Evolutionary conservation across 2,113 vertebrate species (phyloP).

Genomic region (Morphnarchus princeps): DNA sequence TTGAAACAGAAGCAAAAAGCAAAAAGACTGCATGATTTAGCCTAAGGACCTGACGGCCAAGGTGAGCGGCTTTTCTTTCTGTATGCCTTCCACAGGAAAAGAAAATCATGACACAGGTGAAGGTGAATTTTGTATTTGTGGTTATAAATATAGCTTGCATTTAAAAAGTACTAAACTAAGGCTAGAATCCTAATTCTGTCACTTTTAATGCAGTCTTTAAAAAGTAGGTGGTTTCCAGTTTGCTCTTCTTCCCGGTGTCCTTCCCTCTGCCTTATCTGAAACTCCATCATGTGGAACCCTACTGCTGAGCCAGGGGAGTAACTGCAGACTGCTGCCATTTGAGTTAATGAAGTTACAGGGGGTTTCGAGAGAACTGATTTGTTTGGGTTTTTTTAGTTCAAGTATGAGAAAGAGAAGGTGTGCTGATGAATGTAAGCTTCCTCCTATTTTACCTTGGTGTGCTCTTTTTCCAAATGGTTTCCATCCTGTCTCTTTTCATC

Average conservation of each 20-base stretch:
- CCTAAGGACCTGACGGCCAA: background rate
- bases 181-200: background rate
- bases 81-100: background rate
- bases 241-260: accelerated
- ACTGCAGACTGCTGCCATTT: background rate
- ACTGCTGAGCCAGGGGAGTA: background rate
- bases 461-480: background rate
- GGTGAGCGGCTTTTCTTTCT: background rate
- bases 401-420: background rate
- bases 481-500: background rate
- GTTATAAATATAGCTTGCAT: background rate
- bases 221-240: background rate
- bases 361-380: background rate
- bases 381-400: background rate
- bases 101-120: background rate
- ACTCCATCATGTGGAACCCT: accelerated
- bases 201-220: background rate
- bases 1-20: background rate
- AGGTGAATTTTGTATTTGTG: background rate
- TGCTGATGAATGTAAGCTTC: background rate
- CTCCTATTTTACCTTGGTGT: background rate
- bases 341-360: background rate
- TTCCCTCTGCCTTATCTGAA: background rate
- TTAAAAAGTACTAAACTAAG: background rate
- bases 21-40: background rate